These are phyloP conservation scores for Ascidia mentula DNA, from an alignment of 23 tunicate genomes.

Conservation along the genomic window DNA sequence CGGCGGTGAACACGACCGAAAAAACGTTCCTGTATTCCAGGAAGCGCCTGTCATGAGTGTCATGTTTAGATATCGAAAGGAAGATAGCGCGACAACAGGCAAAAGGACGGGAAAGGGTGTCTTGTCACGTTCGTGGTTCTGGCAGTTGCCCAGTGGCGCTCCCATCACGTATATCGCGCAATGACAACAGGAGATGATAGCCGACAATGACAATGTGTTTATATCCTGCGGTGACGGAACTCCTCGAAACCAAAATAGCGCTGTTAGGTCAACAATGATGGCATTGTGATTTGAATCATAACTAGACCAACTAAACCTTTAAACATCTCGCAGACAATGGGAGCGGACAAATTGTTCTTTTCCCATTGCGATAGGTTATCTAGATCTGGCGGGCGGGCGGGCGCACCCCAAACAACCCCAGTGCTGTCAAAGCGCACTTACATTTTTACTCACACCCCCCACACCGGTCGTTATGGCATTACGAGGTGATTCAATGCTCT, in stretches of 20 bases:
- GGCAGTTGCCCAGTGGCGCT: not conserved
- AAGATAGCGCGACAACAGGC: no score
- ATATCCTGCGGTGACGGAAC: no score
- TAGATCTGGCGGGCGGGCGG: not conserved
- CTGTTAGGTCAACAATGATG: not conserved
- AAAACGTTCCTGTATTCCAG: constrained; percentile 1
- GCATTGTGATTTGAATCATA: not conserved
- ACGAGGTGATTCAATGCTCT: not conserved
- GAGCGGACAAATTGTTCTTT: no score
- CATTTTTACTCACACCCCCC: not conserved
- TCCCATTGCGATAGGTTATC: no score
- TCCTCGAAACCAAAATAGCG: not conserved
- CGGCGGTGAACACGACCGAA: not conserved
- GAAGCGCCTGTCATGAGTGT: not conserved
- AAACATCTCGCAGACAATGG: no score
- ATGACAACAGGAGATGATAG: not conserved
- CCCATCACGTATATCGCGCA: not conserved
- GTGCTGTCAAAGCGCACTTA: not conserved
- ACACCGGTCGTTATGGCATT: not conserved
- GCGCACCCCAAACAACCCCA: not conserved
- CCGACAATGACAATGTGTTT: not conserved
- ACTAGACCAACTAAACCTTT: no score
- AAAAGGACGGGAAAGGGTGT: not conserved
- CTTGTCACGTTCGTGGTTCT: not conserved
- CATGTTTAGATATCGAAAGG: no score